These are phyloP conservation scores for Columba guinea DNA, from an alignment of 2,797 vertebrate genomes.

Conservation along the genomic window DNA sequence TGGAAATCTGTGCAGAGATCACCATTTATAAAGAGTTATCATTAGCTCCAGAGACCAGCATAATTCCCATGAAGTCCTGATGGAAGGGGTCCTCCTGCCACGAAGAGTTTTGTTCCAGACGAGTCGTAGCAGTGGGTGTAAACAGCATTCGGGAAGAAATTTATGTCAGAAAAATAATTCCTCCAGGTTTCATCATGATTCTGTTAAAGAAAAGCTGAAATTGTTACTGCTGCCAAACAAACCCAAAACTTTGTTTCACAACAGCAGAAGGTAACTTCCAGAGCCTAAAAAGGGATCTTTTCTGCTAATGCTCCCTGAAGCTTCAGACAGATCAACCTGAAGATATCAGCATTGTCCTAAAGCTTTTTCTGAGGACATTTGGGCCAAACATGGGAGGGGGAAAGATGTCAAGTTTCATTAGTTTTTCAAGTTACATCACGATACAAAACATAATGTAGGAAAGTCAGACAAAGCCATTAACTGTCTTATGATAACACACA, in stretches of 20 bases:
- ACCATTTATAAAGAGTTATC: conserved; percentile 66
- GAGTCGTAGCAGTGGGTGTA: conserved; percentile 99
- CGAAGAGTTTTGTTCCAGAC: conserved; percentile 97
- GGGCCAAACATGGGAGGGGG: background rate
- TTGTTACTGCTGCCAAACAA: background rate
- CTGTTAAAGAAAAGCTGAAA: conserved; percentile 74
- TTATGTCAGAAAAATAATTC: conserved; percentile 98
- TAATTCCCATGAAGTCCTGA: conserved; percentile 99
- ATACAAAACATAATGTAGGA: background rate
- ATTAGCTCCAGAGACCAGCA: conserved; percentile 97
- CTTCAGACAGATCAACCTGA: background rate
- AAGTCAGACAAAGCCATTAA: background rate
- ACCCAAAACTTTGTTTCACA: background rate
- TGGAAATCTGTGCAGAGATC: conserved; percentile 69
- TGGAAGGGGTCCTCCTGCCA: conserved; percentile 96
- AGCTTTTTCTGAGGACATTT: background rate
- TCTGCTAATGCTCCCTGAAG: background rate
- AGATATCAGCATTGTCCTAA: background rate
- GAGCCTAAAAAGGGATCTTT: background rate
- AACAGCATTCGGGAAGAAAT: conserved; percentile 97
- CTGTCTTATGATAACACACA: background rate
- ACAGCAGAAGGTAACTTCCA: background rate
- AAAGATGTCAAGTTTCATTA: background rate
- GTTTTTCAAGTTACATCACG: background rate
- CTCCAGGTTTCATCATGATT: conserved; percentile 98